Evolutionary conservation across 2,888 invertebrate species (phyloP).

Genomic region (Mamestra brassicae): DNA sequence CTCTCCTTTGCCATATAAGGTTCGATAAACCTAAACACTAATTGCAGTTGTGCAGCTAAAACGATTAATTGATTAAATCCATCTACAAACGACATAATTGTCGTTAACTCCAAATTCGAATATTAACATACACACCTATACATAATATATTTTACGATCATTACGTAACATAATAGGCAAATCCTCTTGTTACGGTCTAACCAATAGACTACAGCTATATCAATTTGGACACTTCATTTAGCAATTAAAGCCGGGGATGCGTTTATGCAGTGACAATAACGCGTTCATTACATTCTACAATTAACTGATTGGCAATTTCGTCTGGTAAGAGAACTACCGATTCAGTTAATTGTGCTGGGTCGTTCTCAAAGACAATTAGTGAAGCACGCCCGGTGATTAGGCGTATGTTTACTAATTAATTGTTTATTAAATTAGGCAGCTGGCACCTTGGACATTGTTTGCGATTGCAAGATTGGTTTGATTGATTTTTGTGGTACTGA

Average conservation of each 20-base stretch:
- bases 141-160: too few relatives aligned
- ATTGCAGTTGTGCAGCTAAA: not conserved
- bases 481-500: not conserved
- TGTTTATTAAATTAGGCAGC: conserved; percentile 30
- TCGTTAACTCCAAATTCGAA: not conserved
- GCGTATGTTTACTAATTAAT: conserved; percentile 32
- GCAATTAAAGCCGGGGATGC: conserved; percentile 56
- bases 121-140: conserved; percentile 13
- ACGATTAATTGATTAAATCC: not conserved
- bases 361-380: conserved; percentile 86
- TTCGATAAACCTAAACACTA: not conserved
- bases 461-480: not conserved
- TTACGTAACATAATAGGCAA: not conserved
- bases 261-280: conserved; percentile 60
- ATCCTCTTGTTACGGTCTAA: conserved; percentile 17
- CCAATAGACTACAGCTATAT: conserved; percentile 10
- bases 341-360: conserved; percentile 82
- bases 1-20: not conserved
- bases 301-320: conserved; percentile 87
- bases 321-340: conserved; percentile 74
- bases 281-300: conserved; percentile 65
- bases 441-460: not conserved
- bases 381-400: conserved; percentile 64
- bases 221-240: conserved; percentile 61
- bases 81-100: not conserved